Evolutionary conservation across 92 coral and sea anemone genomes (phyloP).

Genomic region (Desmophyllum pertusum): DNA sequence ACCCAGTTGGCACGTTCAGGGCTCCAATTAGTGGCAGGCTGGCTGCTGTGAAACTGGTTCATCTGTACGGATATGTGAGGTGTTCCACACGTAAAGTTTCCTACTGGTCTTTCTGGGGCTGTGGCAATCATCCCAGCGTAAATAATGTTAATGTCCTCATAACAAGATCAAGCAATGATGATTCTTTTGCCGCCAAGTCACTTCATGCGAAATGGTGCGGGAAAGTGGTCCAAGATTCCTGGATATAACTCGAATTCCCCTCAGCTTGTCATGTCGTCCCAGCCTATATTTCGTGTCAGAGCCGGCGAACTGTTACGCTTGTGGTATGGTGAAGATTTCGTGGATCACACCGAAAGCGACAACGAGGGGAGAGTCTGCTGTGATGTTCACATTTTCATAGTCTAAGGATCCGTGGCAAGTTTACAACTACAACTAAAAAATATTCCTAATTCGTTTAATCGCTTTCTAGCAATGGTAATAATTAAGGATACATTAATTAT

Average conservation of each 20-base stretch:
- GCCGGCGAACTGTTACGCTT: not conserved
- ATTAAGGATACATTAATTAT: no score
- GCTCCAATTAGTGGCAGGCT: not conserved
- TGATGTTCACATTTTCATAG: not conserved
- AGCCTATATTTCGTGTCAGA: not conserved
- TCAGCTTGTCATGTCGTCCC: not conserved
- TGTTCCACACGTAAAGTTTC: not conserved
- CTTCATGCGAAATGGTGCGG: not conserved
- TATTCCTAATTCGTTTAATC: no score
- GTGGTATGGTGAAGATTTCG: not conserved
- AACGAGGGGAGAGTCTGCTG: not conserved
- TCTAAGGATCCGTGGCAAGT: not conserved
- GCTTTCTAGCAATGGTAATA: no score
- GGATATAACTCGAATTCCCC: not conserved
- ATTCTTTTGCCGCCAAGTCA: not conserved
- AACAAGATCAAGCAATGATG: not conserved
- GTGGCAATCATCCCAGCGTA: not conserved
- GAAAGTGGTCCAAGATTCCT: not conserved
- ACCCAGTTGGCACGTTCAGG: not conserved
- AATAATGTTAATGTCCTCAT: not conserved
- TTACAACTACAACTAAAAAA: no score
- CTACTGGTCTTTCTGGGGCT: not conserved
- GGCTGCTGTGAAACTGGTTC: not conserved
- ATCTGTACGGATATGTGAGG: not conserved
- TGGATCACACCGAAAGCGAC: not conserved